Percentiles rank a stretch among this genome's conserved stretches.
These are phyloP conservation scores for Sebastes cheni DNA, from an alignment of 2,797 vertebrate species.

Conservation along the genomic window DNA sequence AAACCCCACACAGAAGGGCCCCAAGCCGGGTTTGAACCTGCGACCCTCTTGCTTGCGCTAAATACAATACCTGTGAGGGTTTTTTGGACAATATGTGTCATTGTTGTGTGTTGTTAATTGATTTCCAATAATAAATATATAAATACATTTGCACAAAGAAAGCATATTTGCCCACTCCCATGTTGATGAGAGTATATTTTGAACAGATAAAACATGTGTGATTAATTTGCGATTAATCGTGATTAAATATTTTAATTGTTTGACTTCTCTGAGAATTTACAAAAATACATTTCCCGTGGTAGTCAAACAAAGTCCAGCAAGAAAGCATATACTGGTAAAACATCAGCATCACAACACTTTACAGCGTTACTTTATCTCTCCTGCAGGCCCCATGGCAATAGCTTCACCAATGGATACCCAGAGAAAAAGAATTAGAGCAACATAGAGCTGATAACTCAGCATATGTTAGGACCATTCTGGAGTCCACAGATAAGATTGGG, in stretches of 20 bases:
- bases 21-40: no score
- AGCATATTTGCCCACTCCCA: no score
- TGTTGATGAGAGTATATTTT: no score
- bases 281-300: background rate
- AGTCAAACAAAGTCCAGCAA: background rate
- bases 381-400: constrained; percentile 15
- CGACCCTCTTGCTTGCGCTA: no score
- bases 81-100: no score
- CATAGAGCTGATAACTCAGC: constrained; percentile 12
- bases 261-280: background rate
- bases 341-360: background rate
- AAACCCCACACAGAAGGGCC: no score
- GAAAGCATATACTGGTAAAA: background rate
- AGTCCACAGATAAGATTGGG: constrained; percentile 23
- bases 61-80: fast-evolving
- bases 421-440: constrained; percentile 17
- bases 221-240: no score
- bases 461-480: constrained; percentile 10
- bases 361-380: constrained; percentile 2
- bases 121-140: no score
- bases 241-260: no score
- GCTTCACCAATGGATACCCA: background rate
- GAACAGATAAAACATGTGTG: background rate
- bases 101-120: no score
- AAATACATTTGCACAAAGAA: no score